Percentiles rank a stretch among this genome's conserved stretches.
Conservation (phyloP, 2,113 vertebrate species). For the Theropithecus gelada region DNA sequence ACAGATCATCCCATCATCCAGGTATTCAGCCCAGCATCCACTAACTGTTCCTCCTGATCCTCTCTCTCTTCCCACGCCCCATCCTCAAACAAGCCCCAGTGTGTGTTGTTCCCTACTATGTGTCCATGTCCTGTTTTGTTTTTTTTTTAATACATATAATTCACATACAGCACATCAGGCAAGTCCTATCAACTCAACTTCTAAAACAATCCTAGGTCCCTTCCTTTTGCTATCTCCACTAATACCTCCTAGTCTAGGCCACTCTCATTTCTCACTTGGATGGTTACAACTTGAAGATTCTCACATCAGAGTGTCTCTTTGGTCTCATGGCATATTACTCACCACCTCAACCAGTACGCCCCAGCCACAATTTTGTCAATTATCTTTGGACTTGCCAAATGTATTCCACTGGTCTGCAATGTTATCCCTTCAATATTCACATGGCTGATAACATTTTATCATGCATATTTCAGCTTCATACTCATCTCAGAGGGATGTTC, state of each 20-base stretch:
- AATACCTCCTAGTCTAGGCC: not conserved
- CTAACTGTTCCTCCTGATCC: no score
- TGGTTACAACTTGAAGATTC: not conserved
- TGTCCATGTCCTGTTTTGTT: not conserved
- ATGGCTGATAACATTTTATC: not conserved
- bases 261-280: not conserved
- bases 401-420: not conserved
- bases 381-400: not conserved
- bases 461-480: not conserved
- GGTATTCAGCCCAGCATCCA: no score
- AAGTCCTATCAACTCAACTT: not conserved
- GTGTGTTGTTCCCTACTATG: no score
- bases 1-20: no score
- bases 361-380: not conserved
- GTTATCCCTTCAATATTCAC: fast-evolving
- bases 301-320: not conserved
- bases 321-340: not conserved
- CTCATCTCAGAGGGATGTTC: no score
- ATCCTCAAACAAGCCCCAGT: no score
- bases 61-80: no score
- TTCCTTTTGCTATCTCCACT: not conserved
- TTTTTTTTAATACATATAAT: not conserved
- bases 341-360: not conserved
- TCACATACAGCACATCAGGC: not conserved
- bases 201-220: not conserved